Base-by-base conservation (phyloP, 2,888 invertebrate species). In the Orthonychiurus folsomi region DNA sequence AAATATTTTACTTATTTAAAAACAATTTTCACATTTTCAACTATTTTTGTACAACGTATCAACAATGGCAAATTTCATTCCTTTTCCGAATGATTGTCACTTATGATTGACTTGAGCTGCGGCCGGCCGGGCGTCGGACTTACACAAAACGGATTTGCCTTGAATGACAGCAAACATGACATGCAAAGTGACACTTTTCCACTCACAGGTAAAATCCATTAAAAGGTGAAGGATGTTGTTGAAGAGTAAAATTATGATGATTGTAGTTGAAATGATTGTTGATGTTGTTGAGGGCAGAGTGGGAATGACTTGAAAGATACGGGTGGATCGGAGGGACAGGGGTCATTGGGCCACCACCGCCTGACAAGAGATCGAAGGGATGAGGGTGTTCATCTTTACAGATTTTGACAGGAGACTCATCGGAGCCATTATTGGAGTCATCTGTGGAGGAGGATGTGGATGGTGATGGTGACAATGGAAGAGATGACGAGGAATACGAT, bases 401-500 rank as follows among this genome's bases (percentile, higher is more conserved):
- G 37, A 37, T 37, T 37, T 37, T 37, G 37, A 15, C 37, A 37
- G 37, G 37, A 37, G 37, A 21, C 52, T 5, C 37, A 37, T 37
- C 37, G 5, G 37, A 28, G 28, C 56, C 37, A 23, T 20, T 23
- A 57, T 23, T 23, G 62, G n/a, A 20, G 56, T 3, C 2, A 53
- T 48, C 27, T 23, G 54, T 5, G 27, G 50, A 56, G 20, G 56
- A 50, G 24, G 60, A 63, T 2, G 56, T 2, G 23, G 56, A 56
- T 21, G 59, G 47, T 2, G 59, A 59, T 18, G 59, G 59, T 59
- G 59, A 59, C 59, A 59, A 50, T 59, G 25, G 59, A 25, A 59
- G 55, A 27, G 56, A 50, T 20, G 60, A 58, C n/a, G 47, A 50
- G 27, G 56, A 27, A 20, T n/a, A 37, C 15, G 37, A 37, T 28